phyloP scores from a whole-genome alignment of 2,797 vertebrate species.

The Xiphophorus birchmanni region DNA sequence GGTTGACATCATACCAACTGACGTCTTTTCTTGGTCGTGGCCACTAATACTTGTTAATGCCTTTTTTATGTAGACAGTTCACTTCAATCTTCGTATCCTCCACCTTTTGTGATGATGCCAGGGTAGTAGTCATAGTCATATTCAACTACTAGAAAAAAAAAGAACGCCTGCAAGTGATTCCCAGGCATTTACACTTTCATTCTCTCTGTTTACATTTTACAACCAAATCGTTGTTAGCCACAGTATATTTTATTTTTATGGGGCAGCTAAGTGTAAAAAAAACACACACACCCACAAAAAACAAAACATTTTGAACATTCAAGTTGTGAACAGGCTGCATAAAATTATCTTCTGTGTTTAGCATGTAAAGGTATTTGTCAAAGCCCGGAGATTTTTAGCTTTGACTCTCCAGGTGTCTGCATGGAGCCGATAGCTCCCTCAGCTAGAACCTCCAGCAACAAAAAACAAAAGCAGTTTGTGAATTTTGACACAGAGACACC shows the following conservation, averaged over 20 bases:
- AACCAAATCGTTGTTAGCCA: background rate
- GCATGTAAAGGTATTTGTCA: slow-evolving; percentile 15
- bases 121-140: too few relatives aligned
- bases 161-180: background rate
- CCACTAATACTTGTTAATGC: background rate
- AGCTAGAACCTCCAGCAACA: slow-evolving; percentile 33
- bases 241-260: background rate
- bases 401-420: slow-evolving; percentile 48
- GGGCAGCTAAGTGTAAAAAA: background rate
- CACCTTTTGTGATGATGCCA: too few relatives aligned
- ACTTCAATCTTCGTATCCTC: too few relatives aligned
- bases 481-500: slow-evolving; percentile 45
- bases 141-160: background rate
- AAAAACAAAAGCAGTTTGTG: slow-evolving; percentile 27
- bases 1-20: background rate
- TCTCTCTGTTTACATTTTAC: background rate
- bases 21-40: background rate
- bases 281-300: too few relatives aligned
- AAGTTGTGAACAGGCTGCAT: background rate
- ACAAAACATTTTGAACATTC: background rate
- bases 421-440: slow-evolving; percentile 53
- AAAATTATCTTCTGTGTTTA: background rate
- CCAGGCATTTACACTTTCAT: background rate
- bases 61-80: too few relatives aligned
- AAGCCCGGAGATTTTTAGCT: slow-evolving; percentile 23